Evolutionary conservation across 1,140 invertebrate species (phyloP).

Genomic region (Carposina sasakii): DNA sequence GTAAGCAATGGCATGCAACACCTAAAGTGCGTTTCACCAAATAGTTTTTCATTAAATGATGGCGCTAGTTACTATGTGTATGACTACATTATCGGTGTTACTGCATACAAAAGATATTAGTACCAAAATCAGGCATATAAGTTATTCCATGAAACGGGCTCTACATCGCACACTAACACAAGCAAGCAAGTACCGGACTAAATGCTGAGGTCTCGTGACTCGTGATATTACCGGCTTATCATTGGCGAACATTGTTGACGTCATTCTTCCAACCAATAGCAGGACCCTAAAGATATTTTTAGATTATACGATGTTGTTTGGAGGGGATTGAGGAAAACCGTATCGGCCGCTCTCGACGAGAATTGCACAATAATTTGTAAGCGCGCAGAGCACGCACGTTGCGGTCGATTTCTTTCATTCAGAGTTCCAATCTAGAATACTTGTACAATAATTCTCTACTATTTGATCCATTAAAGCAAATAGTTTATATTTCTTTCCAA

Average conservation of each 20-base stretch:
- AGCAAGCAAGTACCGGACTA: too few relatives aligned
- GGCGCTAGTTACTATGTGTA: too few relatives aligned
- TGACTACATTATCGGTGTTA: too few relatives aligned
- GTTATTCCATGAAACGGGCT: too few relatives aligned
- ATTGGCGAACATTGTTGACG: conserved; percentile 55
- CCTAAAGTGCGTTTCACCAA: too few relatives aligned
- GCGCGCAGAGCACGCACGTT: conserved; percentile 30
- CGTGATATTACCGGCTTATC: conserved; percentile 17
- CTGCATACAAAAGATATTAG: too few relatives aligned
- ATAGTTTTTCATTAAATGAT: too few relatives aligned
- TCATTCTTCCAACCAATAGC: conserved; percentile 49
- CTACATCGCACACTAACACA: too few relatives aligned
- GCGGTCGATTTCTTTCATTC: neutral
- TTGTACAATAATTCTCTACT: too few relatives aligned
- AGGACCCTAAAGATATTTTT: conserved; percentile 46
- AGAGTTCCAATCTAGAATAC: too few relatives aligned
- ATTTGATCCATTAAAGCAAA: neutral
- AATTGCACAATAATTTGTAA: conserved; percentile 64
- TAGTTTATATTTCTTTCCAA: neutral
- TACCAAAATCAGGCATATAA: too few relatives aligned
- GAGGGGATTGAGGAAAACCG: conserved; percentile 61
- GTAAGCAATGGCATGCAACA: too few relatives aligned
- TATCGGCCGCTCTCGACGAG: conserved; percentile 28
- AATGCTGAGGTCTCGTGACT: conserved; percentile 54
- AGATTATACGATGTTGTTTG: conserved; percentile 40